Evolutionary conservation across 2,888 invertebrate species (phyloP).

Genomic region (Yponomeuta sedellus): DNA sequence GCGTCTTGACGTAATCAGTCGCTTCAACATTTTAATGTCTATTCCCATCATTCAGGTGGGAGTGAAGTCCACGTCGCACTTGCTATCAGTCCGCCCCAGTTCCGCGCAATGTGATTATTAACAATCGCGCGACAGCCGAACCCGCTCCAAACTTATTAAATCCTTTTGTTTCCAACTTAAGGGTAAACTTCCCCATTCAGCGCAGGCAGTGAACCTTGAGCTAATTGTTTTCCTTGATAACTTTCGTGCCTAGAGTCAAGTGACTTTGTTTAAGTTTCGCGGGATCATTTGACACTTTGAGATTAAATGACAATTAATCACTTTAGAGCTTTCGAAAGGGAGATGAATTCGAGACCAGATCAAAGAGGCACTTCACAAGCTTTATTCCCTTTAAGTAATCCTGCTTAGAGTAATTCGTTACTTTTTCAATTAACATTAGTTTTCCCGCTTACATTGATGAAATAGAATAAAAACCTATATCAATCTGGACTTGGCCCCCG

Average conservation of each 20-base stretch:
- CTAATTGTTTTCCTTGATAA: background rate
- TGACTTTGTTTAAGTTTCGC: background rate
- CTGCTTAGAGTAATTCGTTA: too few species aligned
- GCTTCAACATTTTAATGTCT: background rate
- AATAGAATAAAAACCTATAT: too few species aligned
- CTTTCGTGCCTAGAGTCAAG: background rate
- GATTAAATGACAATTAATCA: background rate
- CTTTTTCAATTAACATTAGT: too few species aligned
- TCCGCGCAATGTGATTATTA: constrained; percentile 2
- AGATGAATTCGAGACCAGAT: background rate
- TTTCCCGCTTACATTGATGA: too few species aligned
- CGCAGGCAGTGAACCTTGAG: background rate
- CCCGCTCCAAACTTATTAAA: constrained; percentile 4
- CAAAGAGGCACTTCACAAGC: background rate
- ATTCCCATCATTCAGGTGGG: background rate
- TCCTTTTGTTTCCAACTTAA: constrained; percentile 2
- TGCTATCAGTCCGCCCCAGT: background rate
- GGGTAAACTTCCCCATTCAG: constrained; percentile 3
- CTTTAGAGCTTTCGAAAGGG: background rate
- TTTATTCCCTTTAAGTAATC: too few species aligned
- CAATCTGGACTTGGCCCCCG: too few species aligned
- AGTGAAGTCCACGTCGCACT: background rate
- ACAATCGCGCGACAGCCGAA: background rate
- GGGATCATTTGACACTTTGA: background rate
- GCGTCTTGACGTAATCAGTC: too few species aligned